phyloP scores from a whole-genome alignment of 2,113 vertebrate species.

The Euleptes europaea region DNA sequence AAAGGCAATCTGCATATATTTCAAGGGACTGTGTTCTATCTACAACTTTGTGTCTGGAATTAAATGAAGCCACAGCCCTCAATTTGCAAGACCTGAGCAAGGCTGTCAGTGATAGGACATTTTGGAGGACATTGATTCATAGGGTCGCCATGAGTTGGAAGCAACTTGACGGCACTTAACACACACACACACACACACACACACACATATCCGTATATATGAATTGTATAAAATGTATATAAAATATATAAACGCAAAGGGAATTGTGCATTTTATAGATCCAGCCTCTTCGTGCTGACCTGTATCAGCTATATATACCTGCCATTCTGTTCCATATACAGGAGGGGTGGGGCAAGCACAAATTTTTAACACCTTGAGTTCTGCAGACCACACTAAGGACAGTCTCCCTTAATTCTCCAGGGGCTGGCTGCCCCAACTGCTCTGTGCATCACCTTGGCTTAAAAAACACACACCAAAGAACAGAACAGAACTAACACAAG shows the following conservation, averaged over 20 bases:
- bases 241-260: background rate
- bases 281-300: rapidly evolving
- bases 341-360: background rate
- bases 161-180: too few relatives aligned
- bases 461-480: background rate
- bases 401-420: conserved; percentile 16
- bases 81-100: too few relatives aligned
- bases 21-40: background rate
- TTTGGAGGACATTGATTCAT: too few relatives aligned
- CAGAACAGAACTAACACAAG: background rate
- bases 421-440: background rate
- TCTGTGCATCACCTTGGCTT: background rate
- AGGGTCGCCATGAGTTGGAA: too few relatives aligned
- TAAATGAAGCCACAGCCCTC: too few relatives aligned
- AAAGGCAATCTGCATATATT: background rate
- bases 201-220: too few relatives aligned
- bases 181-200: too few relatives aligned
- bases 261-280: rapidly evolving
- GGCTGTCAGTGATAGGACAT: too few relatives aligned
- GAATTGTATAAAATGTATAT: too few relatives aligned
- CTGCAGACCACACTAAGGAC: conserved; percentile 52
- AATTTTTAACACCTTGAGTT: conserved; percentile 45
- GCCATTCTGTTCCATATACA: background rate
- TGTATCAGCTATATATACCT: background rate
- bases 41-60: background rate